Conservation (phyloP, 2,797 vertebrate species). For the Hylomyscus alleni region DNA sequence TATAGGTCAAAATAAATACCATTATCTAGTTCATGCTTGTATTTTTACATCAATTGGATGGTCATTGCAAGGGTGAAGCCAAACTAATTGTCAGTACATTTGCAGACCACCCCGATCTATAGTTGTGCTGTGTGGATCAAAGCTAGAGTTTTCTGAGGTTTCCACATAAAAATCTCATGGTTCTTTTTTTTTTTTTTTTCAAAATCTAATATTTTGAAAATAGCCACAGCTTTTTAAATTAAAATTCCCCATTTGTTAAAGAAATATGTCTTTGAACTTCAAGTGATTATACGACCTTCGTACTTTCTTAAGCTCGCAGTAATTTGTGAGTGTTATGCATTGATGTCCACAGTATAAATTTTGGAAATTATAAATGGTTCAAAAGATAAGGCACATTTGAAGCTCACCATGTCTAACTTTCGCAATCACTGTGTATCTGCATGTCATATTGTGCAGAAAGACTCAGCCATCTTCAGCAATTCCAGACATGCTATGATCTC, state of each 20-base stretch:
- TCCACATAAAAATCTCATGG: neutral
- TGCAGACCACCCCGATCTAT: neutral
- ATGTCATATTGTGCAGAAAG: neutral
- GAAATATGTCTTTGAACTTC: constrained; percentile 32
- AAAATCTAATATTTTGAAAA: constrained; percentile 28
- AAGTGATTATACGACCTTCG: neutral
- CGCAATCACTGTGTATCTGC: neutral
- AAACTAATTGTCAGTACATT: neutral
- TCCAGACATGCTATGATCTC: neutral
- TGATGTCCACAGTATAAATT: neutral
- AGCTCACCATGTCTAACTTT: neutral
- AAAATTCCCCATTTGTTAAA: too few relatives aligned
- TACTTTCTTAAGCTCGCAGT: neutral
- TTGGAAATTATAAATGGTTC: neutral
- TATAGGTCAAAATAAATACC: neutral
- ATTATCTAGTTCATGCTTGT: neutral
- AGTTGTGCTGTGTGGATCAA: neutral
- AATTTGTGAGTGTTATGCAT: neutral
- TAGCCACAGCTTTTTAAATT: neutral
- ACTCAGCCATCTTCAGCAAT: neutral
- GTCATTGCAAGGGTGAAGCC: neutral
- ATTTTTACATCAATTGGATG: neutral
- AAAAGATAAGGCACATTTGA: neutral
- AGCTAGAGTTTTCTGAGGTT: neutral
- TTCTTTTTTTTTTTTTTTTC: neutral